These are phyloP conservation scores for Monodelphis domestica DNA, from an alignment of 2,797 vertebrate genomes.

Conservation along the genomic window DNA sequence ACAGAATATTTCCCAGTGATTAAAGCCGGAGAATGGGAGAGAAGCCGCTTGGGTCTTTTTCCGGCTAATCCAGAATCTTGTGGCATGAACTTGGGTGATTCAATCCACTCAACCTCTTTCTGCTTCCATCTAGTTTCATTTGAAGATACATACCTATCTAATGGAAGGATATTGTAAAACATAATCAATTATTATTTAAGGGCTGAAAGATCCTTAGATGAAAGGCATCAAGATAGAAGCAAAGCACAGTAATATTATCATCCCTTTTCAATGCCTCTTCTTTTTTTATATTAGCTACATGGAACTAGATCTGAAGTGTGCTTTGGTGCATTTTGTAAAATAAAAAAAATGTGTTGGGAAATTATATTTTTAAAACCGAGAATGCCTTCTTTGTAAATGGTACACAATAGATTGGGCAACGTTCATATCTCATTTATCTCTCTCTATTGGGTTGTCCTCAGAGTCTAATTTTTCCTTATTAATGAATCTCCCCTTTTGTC, in stretches of 20 bases:
- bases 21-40: conserved; percentile 31
- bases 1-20: conserved; percentile 40
- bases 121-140: conserved; percentile 33
- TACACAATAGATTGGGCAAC: conserved; percentile 5
- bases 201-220: conserved; percentile 59
- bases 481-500: conserved; percentile 67
- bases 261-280: conserved; percentile 38
- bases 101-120: not conserved
- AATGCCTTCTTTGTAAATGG: conserved; percentile 60
- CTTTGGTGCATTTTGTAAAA: conserved; percentile 58
- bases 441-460: conserved; percentile 56
- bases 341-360: conserved; percentile 55
- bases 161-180: conserved; percentile 43
- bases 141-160: conserved; percentile 24
- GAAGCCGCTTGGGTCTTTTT: conserved; percentile 19
- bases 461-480: conserved; percentile 74
- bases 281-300: conserved; percentile 51
- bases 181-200: conserved; percentile 69
- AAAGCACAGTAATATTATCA: conserved; percentile 12
- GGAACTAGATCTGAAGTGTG: conserved; percentile 22
- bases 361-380: conserved; percentile 53
- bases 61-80: not conserved
- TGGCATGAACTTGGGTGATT: conserved; percentile 30
- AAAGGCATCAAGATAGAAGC: conserved; percentile 66
- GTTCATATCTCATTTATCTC: conserved; percentile 69